Evolutionary conservation across 2,113 vertebrate genomes (phyloP).

Genomic region (Tretioscincus oriximinensis): DNA sequence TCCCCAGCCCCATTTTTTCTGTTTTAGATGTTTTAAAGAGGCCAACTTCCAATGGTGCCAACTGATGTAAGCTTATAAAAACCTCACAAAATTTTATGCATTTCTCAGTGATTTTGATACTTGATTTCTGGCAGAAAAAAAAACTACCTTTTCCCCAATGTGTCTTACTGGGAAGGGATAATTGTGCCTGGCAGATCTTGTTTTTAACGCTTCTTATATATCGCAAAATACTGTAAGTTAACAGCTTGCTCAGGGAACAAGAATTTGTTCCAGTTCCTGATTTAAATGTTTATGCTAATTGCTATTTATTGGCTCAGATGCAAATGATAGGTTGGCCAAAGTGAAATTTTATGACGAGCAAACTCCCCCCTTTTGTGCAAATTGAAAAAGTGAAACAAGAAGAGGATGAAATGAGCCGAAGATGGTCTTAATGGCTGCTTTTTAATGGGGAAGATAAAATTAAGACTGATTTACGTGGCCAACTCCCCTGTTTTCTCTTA

Average conservation of each 20-base stretch:
- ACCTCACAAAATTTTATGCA: conserved; percentile 24
- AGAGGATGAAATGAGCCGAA: conserved; percentile 99
- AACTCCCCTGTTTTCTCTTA: conserved; percentile 96
- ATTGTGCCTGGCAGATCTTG: conserved; percentile 72
- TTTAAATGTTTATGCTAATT: conserved; percentile 99
- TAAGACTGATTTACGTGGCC: conserved; percentile 99
- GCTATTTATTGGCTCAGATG: conserved; percentile 99
- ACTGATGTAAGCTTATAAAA: neutral
- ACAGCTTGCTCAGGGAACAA: conserved; percentile 98
- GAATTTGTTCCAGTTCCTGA: conserved; percentile 98
- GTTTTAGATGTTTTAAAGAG: neutral
- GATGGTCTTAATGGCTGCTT: conserved; percentile 98
- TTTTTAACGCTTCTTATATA: conserved; percentile 78
- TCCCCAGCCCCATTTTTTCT: neutral
- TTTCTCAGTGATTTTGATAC: conserved; percentile 39
- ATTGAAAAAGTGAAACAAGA: conserved; percentile 99
- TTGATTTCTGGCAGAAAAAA: conserved; percentile 38
- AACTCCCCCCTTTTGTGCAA: conserved; percentile 99
- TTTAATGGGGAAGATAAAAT: conserved; percentile 99
- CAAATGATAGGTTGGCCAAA: conserved; percentile 99
- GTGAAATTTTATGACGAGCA: conserved; percentile 99
- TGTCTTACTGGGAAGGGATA: conserved; percentile 71
- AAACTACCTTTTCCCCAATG: conserved; percentile 61
- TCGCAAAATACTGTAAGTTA: conserved; percentile 90
- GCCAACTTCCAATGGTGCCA: neutral